Evolutionary conservation across 2,888 invertebrate genomes (phyloP), one percentile per base, ranked within the genome.

Genomic region (Sarcophaga subvicina): DNA sequence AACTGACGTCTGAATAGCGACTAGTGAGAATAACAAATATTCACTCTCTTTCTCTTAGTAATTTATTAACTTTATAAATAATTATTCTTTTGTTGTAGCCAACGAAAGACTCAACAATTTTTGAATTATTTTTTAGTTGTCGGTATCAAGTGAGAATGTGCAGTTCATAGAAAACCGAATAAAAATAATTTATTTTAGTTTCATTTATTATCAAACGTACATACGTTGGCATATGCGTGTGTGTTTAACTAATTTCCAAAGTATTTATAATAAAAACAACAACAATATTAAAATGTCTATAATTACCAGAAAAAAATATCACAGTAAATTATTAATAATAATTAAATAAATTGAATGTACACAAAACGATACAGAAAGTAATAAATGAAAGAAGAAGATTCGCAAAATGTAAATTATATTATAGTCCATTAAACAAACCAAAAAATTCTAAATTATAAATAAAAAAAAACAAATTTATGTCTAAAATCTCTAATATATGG

Each of bases 71-170:
- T 66, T 45, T n/a, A 71, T 72, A 63, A 70, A 62, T 67, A 67
- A 49, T 66, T 76, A 47, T 25, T 63, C 59, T 22, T 22, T 25
- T 47, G 17, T 12, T 27, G n/a, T 67, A 54, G 69, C 10, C 14
- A 80, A 59, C 67, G 67, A 71, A 84, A 69, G 79, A 54, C 67
- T 72, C 71, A 69, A 72, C 72, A 80, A 84, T 84, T 80, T 84
- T 47, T n/a, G 79, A 76, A 82, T 79, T 76, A 82, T 72, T 45
- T 81, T 75, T 87, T 82, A 87, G 87, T 87, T 84, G 87, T 84
- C 87, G 87, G 75, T 63, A 76, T 67, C 72, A 76, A 71, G 78
- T 81, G 71, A 25, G 63, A 80, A 82, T 69, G 81, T 87, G 79
- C 79, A 63, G 87, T 84, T 84, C 80, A 62, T 79, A 77, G 54